phyloP scores from a whole-genome alignment of 2,797 vertebrate genomes.

The Alcedo quadribrachys region DNA sequence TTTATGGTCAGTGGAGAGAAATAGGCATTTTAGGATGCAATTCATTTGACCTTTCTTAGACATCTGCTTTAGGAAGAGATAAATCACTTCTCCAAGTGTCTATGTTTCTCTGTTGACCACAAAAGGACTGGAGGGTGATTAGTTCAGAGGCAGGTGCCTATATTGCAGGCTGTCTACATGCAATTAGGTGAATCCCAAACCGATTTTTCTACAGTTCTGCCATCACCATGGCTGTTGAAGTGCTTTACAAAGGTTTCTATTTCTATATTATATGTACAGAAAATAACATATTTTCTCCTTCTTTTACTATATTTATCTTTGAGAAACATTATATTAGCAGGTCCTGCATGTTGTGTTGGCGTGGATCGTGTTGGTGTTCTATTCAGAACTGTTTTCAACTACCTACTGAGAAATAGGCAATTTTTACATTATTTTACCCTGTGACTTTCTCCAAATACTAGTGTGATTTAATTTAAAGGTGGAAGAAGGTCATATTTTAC shows the following conservation, averaged over 20 bases:
- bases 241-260: background rate
- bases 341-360: background rate
- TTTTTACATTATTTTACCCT: background rate
- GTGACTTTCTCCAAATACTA: background rate
- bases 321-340: background rate
- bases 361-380: background rate
- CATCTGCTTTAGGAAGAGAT: conserved; percentile 29
- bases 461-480: conserved; percentile 21
- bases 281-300: background rate
- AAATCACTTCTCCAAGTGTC: background rate
- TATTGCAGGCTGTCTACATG: background rate
- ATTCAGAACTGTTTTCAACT: background rate
- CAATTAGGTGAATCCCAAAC: background rate
- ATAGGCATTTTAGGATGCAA: conserved; percentile 23
- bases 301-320: background rate
- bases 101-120: background rate
- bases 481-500: background rate
- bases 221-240: background rate
- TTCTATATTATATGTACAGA: background rate
- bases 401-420: background rate
- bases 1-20: conserved; percentile 30
- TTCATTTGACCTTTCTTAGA: conserved; percentile 48
- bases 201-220: background rate
- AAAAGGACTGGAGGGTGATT: background rate
- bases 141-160: background rate